Evolutionary conservation across 1,140 invertebrate genomes (phyloP).

Genomic region (Anadara kagoshimensis): DNA sequence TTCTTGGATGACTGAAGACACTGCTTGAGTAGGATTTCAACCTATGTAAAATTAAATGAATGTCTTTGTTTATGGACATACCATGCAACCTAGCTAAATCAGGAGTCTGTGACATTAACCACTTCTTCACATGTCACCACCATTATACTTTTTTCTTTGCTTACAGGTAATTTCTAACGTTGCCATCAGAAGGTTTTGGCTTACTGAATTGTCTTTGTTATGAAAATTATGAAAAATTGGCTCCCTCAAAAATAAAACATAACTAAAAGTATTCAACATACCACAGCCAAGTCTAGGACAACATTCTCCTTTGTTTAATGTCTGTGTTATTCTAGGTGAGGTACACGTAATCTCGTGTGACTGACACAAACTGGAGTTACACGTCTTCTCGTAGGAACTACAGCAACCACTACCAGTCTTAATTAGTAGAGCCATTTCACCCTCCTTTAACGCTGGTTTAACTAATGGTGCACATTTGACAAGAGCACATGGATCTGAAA

Average conservation of each 20-base stretch:
- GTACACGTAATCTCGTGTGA: conserved; percentile 23
- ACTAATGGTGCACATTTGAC: conserved; percentile 35
- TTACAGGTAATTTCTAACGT: background rate
- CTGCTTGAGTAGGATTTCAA: too few relatives aligned
- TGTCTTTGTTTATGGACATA: too few relatives aligned
- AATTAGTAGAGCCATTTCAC: conserved; percentile 31
- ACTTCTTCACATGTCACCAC: too few relatives aligned
- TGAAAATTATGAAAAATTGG: background rate
- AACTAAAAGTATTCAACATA: conserved; percentile 19
- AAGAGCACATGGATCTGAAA: conserved; percentile 17
- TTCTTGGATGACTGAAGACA: too few relatives aligned
- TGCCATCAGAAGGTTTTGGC: background rate
- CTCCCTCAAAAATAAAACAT: background rate
- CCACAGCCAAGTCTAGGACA: conserved; percentile 46
- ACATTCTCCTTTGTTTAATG: conserved; percentile 31
- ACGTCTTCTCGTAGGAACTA: conserved; percentile 38
- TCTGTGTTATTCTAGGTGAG: conserved; percentile 21
- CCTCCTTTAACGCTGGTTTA: conserved; percentile 35
- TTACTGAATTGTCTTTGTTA: background rate
- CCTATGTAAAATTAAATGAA: too few relatives aligned
- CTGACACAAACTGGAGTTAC: conserved; percentile 38
- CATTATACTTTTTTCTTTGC: too few relatives aligned
- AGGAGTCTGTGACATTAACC: too few relatives aligned
- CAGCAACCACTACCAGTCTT: conserved; percentile 48
- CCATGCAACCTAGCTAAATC: too few relatives aligned